Base-by-base conservation (phyloP, 30 jellyfish, hydroid and myxozoan genomes). In the Pelagia noctiluca region DNA sequence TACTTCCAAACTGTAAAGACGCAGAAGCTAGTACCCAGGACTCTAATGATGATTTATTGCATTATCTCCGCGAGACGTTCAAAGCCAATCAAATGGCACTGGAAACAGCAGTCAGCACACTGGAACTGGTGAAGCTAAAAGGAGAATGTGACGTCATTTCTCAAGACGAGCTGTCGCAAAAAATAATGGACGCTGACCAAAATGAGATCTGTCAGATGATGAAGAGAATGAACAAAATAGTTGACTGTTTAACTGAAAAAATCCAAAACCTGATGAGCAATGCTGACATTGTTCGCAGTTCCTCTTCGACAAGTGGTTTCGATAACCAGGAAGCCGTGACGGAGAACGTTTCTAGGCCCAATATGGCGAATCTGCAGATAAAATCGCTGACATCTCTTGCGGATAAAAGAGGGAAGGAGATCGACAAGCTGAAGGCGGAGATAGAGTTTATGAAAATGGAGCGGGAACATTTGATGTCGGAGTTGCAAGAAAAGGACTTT, bases 41-140 rank as follows among this genome's bases (percentile, higher is more conserved):
- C 25, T 78, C 96, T 35, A 68, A 68, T 37, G 96, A 88, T n/a
- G 90, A 76, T 47, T 30, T 86, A n/a, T 23, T 85, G 79, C 61
- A 53, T 5, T 77, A 72, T 30, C 95, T 86, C n/a, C 53, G 97
- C 10, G 96, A 74, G 35, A 69, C 98, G 35, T 80, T 76, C 47
- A 74, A 85, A 53, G 86, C 92, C 63, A 88, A 91, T 52, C 93
- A 84, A 52, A 79, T 48, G 86, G 89, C 96, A 2, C 73, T 92
- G 95, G 85, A 92, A 68, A 71, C 89, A 24, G 96, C 97, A 29
- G 88, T 86, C 0, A 86, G 92, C 49, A 85, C 93, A n/a, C 64
- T 92, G 38, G 98, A 92, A 48, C 80, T 79, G 38, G 93, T 86
- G 19, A 92, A 92, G 61, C 72, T 88, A 11, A 87, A 80, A 62